These are phyloP conservation scores for Hipposideros armiger DNA, from an alignment of 2,113 vertebrate species.

Conservation along the genomic window DNA sequence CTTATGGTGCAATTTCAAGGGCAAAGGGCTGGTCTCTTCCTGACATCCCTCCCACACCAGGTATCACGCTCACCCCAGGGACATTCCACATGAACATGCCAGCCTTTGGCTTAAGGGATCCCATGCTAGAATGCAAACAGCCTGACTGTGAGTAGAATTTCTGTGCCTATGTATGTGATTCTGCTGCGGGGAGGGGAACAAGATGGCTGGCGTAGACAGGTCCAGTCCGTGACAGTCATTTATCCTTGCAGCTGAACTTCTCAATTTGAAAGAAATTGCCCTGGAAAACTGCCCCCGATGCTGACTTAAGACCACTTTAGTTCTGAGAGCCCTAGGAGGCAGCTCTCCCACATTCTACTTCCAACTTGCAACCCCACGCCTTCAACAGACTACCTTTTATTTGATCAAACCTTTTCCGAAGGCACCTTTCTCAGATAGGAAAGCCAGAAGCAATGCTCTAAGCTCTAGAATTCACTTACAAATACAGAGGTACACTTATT, in stretches of 20 bases:
- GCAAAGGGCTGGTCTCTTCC: background rate
- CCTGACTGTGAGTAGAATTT: background rate
- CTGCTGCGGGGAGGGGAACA: background rate
- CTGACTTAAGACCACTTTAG: background rate
- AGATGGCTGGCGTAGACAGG: background rate
- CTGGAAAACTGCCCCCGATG: background rate
- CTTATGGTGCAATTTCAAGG: background rate
- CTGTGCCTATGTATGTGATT: background rate
- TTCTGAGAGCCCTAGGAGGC: background rate
- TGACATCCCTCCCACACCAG: background rate
- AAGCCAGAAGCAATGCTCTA: background rate
- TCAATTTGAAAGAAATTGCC: background rate
- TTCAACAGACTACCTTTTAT: background rate
- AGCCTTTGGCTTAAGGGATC: background rate
- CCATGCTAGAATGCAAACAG: background rate
- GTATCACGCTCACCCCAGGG: background rate
- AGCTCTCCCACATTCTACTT: background rate
- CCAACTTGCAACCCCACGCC: background rate
- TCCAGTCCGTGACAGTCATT: background rate
- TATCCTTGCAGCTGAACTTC: background rate
- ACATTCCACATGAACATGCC: background rate
- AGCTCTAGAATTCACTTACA: conserved; percentile 6
- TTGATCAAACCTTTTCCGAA: background rate
- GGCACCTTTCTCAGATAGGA: background rate
- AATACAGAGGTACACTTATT: background rate